Evolutionary conservation across 1,140 invertebrate genomes (phyloP).

Genomic region (Drosophila mojavensis): DNA sequence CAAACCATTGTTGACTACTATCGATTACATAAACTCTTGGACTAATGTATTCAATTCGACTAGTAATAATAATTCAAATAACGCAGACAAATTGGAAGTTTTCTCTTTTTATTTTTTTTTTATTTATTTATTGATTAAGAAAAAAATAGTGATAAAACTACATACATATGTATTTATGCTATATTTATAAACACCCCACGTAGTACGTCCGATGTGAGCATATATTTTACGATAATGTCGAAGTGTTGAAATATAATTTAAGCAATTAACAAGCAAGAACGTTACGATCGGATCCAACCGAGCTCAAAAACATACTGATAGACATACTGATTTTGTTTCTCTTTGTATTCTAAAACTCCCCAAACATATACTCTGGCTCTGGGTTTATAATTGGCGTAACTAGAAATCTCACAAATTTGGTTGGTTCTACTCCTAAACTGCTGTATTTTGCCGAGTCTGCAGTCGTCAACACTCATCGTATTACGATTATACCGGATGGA

Average conservation of each 20-base stretch:
- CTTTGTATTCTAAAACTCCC: neutral
- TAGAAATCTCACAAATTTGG: no score
- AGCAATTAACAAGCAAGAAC: neutral
- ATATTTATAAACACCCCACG: neutral
- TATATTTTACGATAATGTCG: neutral
- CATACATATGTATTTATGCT: neutral
- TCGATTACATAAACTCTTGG: neutral
- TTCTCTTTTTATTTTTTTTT: neutral
- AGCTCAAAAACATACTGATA: neutral
- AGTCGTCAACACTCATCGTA: no score
- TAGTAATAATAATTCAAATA: no score
- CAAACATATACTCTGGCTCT: no score
- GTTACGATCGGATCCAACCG: neutral
- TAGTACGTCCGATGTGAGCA: neutral
- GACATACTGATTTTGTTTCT: neutral
- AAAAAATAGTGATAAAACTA: slow-evolving; percentile 2
- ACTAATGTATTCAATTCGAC: no score
- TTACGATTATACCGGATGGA: no score
- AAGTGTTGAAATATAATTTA: slow-evolving; percentile 1
- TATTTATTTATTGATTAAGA: neutral
- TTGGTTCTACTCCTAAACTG: no score
- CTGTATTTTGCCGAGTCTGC: no score
- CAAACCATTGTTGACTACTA: neutral
- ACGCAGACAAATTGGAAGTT: no score
- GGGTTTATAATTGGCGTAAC: no score